phyloP scores from a whole-genome alignment of 2,113 vertebrate genomes.

The Erinaceus europaeus region DNA sequence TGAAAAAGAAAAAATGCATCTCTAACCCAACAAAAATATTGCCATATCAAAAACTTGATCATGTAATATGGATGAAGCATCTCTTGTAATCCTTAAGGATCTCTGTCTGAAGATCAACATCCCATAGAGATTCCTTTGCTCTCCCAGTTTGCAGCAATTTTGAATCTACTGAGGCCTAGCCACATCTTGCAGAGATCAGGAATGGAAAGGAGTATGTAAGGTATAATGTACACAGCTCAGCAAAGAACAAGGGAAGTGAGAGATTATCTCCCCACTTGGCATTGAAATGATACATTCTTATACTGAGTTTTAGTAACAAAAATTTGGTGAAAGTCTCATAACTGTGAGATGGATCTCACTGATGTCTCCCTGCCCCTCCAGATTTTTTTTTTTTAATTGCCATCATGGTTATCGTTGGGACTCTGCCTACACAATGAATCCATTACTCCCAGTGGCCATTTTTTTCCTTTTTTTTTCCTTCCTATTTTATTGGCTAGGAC shows the following conservation, averaged over 20 bases:
- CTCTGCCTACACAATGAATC: no score
- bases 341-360: no score
- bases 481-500: no score
- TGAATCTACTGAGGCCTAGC: slow-evolving; percentile 70
- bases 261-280: slow-evolving; percentile 40
- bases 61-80: rapidly evolving
- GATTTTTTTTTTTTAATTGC: no score
- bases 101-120: rapidly evolving
- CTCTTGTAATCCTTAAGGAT: rapidly evolving
- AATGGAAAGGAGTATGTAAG: slow-evolving; percentile 10
- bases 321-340: slow-evolving; percentile 49
- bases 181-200: background rate
- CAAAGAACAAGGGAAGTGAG: slow-evolving; percentile 16
- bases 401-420: no score
- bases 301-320: slow-evolving; percentile 22
- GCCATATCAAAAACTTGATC: rapidly evolving
- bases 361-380: no score
- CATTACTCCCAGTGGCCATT: no score
- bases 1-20: background rate
- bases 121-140: rapidly evolving
- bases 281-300: slow-evolving; percentile 44
- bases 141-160: slow-evolving; percentile 71
- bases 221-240: slow-evolving; percentile 38
- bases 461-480: no score
- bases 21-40: background rate